Conservation (phyloP, 2,888 invertebrate genomes). For the Tinea trinotella region DNA sequence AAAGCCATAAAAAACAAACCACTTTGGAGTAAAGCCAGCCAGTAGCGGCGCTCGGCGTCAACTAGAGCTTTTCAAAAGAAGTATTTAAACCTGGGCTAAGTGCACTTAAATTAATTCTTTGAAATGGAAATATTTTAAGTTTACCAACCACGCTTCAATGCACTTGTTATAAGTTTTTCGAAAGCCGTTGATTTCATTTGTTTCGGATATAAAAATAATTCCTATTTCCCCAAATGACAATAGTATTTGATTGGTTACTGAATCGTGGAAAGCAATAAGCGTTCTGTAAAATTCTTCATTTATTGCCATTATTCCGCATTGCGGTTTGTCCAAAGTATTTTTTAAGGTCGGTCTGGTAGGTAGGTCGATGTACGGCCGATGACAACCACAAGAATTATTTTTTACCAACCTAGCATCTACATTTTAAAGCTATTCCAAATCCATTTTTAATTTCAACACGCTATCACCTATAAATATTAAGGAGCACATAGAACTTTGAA, state of each 20-base stretch:
- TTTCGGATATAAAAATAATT: neutral
- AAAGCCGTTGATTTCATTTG: neutral
- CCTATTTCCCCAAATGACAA: neutral
- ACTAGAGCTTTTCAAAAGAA: constrained; percentile 48
- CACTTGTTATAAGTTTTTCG: neutral
- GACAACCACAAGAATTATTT: constrained; percentile 9
- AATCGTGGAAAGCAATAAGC: constrained; percentile 37
- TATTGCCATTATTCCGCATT: constrained; percentile 40
- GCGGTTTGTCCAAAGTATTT: constrained; percentile 24
- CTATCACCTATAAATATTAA: no score
- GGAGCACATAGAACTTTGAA: no score
- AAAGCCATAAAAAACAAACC: constrained; percentile 58
- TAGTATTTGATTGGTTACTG: constrained; percentile 21
- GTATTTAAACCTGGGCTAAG: constrained; percentile 50
- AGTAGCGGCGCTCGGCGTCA: constrained; percentile 20
- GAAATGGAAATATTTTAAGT: constrained; percentile 20
- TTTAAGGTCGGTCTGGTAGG: constrained; percentile 8
- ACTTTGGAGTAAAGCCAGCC: constrained; percentile 61
- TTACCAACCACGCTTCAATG: constrained; percentile 10
- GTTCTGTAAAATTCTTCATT: constrained; percentile 40
- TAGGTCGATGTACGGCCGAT: constrained; percentile 8
- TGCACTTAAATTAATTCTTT: constrained; percentile 48
- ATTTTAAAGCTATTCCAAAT: neutral
- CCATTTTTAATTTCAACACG: no score
- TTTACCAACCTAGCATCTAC: neutral